Base-by-base conservation (phyloP, 37 sponge, comb jelly and placozoan genomes). In the Diacarnus erythraeanus region DNA sequence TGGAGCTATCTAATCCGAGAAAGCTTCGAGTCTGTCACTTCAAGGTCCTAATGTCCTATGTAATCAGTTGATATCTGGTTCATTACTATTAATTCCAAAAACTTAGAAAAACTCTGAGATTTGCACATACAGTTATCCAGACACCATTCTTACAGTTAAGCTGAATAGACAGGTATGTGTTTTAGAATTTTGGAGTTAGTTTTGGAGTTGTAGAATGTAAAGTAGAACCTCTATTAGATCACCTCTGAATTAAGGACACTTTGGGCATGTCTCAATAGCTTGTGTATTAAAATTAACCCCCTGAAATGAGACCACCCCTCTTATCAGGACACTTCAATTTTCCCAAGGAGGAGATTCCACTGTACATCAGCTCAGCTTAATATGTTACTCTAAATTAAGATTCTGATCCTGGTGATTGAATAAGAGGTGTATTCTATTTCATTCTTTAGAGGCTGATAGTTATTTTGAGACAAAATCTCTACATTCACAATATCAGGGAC, bases 401-500 rank as follows among this genome's bases (percentile, higher is more conserved):
- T n/a, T n/a, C n/a, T n/a, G n/a, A n/a, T n/a, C n/a, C 51, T 47
- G 51, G 10, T 47, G 51, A 15, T 74, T 30, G 33, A 38, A 58
- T 54, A 34, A 58, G 12, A 26, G 20, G 3, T 76, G 59, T 20
- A 51, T 27, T 43, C 5, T 74, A 44, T 20, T 57, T 76, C 37
- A 15, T 18, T 29, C 5, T 74, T 39, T 69, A 96, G 92, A 79
- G 97, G 64, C 56, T 98, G 38, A 37, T 98, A 20, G 99, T 98
- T 17, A 90, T 95, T 0, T 70, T 97, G 37, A 76, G 91, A 70
- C 89, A 95, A 67, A 95, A 83, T 21, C 80, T 97, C 56, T 94
- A 96, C 82, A 98, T 98, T 54, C 99, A 98, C 79, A 95, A 95
- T 66, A 98, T 98, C 68, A 91, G 97, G 64, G 99, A 98, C 76